These are phyloP conservation scores for Amniataba percoides DNA, from an alignment of 2,797 vertebrate genomes.

Conservation along the genomic window DNA sequence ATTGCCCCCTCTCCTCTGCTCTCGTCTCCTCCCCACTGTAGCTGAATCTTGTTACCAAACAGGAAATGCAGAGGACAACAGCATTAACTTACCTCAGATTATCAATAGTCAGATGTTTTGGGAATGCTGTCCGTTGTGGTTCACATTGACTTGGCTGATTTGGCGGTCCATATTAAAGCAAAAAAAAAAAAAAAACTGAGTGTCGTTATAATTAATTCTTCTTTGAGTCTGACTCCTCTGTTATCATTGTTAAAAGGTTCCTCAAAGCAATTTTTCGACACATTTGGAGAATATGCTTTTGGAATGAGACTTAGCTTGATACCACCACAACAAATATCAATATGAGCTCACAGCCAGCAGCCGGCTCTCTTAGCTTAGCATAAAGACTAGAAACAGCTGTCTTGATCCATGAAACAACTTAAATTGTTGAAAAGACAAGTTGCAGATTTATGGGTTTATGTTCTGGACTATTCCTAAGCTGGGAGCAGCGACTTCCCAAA, in stretches of 20 bases:
- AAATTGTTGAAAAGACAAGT: not conserved
- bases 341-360: not conserved
- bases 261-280: not conserved
- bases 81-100: conserved; percentile 42
- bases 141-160: conserved; percentile 1
- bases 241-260: not conserved
- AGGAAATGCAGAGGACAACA: conserved; percentile 42
- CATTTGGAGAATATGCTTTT: not conserved
- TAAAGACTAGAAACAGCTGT: not conserved
- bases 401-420: not conserved
- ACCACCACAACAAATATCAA: not conserved
- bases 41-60: conserved; percentile 65
- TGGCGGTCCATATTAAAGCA: not conserved
- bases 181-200: not conserved
- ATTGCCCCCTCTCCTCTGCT: conserved; percentile 54
- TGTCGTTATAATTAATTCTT: not conserved
- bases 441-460: not conserved
- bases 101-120: conserved; percentile 39
- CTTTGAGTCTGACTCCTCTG: not conserved
- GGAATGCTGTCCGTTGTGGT: not conserved
- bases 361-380: not conserved
- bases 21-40: conserved; percentile 33
- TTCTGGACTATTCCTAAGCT: not conserved
- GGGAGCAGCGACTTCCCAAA: not conserved
- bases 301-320: too few relatives aligned